Evolutionary conservation across 92 coral and sea anemone genomes (phyloP).

Genomic region (Actinernus sp.): DNA sequence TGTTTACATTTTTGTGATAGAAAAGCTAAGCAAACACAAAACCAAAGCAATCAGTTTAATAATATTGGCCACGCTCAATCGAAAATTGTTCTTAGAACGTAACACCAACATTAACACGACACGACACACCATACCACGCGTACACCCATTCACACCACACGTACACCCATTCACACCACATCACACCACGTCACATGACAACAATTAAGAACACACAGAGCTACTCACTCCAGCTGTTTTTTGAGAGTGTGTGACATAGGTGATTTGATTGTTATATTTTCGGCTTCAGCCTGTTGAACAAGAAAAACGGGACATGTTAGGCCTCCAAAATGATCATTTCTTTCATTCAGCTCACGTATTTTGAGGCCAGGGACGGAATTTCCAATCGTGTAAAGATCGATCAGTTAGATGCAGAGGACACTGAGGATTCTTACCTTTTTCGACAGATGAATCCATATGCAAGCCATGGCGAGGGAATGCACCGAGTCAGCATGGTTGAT

Average conservation of each 20-base stretch:
- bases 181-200: no score
- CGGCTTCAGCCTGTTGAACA: constrained; percentile 75
- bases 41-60: no score
- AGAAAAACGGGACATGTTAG: neutral
- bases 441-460: constrained; percentile 92
- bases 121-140: no score
- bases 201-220: no score
- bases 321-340: neutral
- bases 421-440: constrained; percentile 64
- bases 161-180: no score
- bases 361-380: neutral
- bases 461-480: constrained; percentile 90
- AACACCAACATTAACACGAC: no score
- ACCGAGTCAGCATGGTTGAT: constrained; percentile 79
- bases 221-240: constrained; percentile 94
- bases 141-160: no score
- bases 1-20: no score
- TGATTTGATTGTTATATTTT: constrained; percentile 71
- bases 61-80: no score
- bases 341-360: neutral
- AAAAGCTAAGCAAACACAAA: no score
- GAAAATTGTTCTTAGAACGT: no score
- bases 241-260: constrained; percentile 75
- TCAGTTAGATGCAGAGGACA: neutral
- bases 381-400: neutral